Conservation (phyloP, 2,888 invertebrate species). For the Sarcophaga variegata region DNA sequence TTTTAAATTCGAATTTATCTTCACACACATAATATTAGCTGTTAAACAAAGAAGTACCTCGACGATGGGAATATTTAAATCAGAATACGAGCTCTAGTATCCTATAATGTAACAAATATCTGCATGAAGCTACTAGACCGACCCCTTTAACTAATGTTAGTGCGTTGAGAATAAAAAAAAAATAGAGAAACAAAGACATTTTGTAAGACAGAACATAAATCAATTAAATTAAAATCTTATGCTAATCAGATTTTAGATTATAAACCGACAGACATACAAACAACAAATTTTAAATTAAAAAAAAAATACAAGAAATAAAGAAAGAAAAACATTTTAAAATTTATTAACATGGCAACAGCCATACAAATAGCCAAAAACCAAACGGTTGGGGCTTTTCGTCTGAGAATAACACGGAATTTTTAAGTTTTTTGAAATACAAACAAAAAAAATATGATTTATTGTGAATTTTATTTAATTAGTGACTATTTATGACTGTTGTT, state of each 20-base stretch:
- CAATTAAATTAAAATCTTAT: slow-evolving; percentile 64
- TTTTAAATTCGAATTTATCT: too few species aligned
- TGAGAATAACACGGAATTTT: background rate
- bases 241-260: slow-evolving; percentile 53
- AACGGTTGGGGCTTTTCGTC: too few species aligned
- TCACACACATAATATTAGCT: too few species aligned
- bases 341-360: slow-evolving; percentile 59
- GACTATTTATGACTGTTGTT: slow-evolving; percentile 34
- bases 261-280: slow-evolving; percentile 20
- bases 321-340: slow-evolving; percentile 1
- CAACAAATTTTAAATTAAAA: slow-evolving; percentile 14
- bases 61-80: too few species aligned
- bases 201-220: slow-evolving; percentile 55
- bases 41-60: too few species aligned
- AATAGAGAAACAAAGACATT: slow-evolving; percentile 2
- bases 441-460: slow-evolving; percentile 60
- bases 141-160: too few species aligned
- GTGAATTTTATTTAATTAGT: slow-evolving; percentile 59
- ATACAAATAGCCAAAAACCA: slow-evolving; percentile 7
- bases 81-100: rapidly evolving
- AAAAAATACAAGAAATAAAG: background rate
- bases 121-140: too few species aligned
- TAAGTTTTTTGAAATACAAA: background rate
- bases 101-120: too few species aligned
- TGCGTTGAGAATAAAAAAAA: too few species aligned